These are phyloP conservation scores for Schizothorax lantsangensis DNA, from an alignment of 2,797 vertebrate genomes.

Conservation along the genomic window DNA sequence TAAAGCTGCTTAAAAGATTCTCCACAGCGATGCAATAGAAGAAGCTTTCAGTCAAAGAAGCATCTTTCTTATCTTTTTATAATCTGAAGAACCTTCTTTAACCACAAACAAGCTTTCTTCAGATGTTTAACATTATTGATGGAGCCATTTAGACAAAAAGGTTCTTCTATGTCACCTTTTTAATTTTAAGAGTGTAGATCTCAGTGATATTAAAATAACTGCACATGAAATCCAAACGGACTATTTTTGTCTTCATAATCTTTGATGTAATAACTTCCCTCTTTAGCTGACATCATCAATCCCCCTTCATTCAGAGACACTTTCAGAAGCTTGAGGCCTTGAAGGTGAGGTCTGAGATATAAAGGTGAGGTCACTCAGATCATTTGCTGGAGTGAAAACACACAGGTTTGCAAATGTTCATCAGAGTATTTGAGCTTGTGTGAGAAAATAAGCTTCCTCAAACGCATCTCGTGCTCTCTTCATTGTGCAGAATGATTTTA, in stretches of 20 bases:
- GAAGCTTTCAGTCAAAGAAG: no score
- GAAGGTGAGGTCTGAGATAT: neutral
- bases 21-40: no score
- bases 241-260: neutral
- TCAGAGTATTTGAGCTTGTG: neutral
- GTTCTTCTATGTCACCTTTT: no score
- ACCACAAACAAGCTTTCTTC: no score
- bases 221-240: neutral
- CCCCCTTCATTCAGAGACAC: neutral
- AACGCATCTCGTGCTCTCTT: neutral
- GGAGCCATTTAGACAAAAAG: no score
- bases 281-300: neutral
- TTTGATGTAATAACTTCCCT: neutral
- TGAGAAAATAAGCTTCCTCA: neutral
- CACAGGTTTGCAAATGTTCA: neutral
- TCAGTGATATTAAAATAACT: neutral
- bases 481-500: slow-evolving; percentile 14
- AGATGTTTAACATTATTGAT: no score
- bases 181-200: no score
- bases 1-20: no score
- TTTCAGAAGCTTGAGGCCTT: neutral
- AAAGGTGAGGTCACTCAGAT: no score
- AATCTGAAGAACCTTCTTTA: no score
- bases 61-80: no score
- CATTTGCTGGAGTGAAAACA: neutral